Base-by-base conservation (phyloP, 2,888 invertebrate species). In the Myopa tessellatipennis region DNA sequence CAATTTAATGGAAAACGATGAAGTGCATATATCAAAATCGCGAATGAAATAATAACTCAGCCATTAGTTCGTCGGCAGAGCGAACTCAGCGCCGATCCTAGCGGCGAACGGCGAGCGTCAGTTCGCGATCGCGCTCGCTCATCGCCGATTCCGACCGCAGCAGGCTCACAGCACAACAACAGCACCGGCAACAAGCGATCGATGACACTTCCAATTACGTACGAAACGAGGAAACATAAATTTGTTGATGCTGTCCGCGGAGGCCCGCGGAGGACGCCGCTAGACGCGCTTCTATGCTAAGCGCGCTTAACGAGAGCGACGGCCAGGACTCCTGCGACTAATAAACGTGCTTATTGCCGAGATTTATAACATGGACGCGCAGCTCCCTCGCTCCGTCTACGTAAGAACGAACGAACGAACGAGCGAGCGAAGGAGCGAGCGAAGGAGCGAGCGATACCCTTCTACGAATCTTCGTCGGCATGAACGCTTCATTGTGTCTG, bases 131-230 rank as follows among this genome's bases (percentile, higher is more conserved):
- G 72, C 38, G 74, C 68, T 74, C 67, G 74, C 58, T 68, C 68
- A 75, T 75, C 75, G 60, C 69, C 68, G 58, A 60, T 60, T 69
- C 60, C 26, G 36, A 8, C n/a, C 60, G 55, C 60, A 10, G 45
- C 36, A 4, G 34, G 6, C 63, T 14, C 67, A 34, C 67, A 65
- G n/a, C 36, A 65, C 38, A 71, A 55, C 63, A 12, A 12, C n/a
- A 72, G 52, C 18, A 40, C 26, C 74, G n/a, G 79, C 80, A 74
- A 81, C 82, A 79, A 79, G 79, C 82, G 61, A 82, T 82, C 81
- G 82, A 83, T 81, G 83, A 83, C 83, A 83, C 83, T 83, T 83
- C 82, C 83, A 83, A 83, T 83, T 83, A 83, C 81, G 83, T 82
- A 80, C 80, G 80, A 80, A 82, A 82, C 80, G 82, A 83, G 83